Percentiles rank a stretch among this genome's conserved stretches.
phyloP scores from a whole-genome alignment of 2,113 vertebrate genomes.

The Mastomys natalensis region DNA sequence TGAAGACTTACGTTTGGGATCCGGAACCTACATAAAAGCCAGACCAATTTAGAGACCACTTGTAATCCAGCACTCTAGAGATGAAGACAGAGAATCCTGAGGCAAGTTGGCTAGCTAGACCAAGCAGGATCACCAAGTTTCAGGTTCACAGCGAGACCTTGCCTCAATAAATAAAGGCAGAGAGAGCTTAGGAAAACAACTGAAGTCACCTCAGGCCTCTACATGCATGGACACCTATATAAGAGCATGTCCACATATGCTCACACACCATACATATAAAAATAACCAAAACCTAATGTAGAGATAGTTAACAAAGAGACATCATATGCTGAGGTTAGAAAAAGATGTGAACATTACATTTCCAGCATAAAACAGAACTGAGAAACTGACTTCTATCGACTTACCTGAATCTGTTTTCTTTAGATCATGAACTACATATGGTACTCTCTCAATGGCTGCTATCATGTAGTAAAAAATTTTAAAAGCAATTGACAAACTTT shows the following conservation, averaged over 20 bases:
- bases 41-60: neutral
- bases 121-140: neutral
- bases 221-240: neutral
- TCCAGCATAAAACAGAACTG: slow-evolving; percentile 33
- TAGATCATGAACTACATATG: slow-evolving; percentile 26
- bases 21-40: neutral
- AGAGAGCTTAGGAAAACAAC: neutral
- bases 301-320: neutral
- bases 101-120: neutral
- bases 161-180: neutral
- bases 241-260: neutral
- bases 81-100: neutral
- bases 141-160: neutral
- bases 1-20: neutral
- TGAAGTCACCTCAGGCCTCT: neutral
- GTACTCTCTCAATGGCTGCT: slow-evolving; percentile 12
- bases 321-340: neutral
- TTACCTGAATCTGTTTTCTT: slow-evolving; percentile 15
- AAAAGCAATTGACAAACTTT: neutral
- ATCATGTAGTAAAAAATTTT: neutral
- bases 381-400: slow-evolving; percentile 34
- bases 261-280: neutral
- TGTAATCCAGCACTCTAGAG: neutral
- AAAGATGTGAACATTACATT: slow-evolving; percentile 10
- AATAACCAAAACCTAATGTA: neutral